Evolutionary conservation across 2,888 invertebrate species (phyloP), one percentile per base, ranked within the genome.

Genomic region (Eurytoma californica): DNA sequence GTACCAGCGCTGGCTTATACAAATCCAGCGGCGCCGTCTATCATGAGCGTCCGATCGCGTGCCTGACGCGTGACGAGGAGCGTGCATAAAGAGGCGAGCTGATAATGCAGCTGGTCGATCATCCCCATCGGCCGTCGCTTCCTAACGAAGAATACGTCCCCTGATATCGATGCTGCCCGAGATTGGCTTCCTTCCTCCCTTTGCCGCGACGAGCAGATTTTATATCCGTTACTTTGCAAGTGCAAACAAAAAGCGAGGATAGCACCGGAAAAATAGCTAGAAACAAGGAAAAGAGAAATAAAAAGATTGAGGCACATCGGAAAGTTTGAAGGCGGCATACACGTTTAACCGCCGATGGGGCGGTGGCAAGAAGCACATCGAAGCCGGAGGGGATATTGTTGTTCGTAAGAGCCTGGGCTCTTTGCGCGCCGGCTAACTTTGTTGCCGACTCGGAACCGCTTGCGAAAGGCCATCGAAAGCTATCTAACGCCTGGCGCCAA

Each of bases 351-450:
- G 65, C 58, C 39, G 24, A 3, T 39, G 39, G 39, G 39, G 28
- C 55, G 28, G 12, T n/a, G 30, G n/a, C 53, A 13, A n/a, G 39
- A 7, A 39, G 39, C 39, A 39, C 39, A 39, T 39, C 39, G 39
- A 7, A 4, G 39, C 39, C 39, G 3, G 63, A 60, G 7, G 86
- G 75, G 39, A 86, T 49, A 28, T 86, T 84, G 67, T 73, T 75
- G 70, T 78, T 78, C 47, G 85, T 85, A 68, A 84, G 72, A 39
- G 65, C 68, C 74, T 82, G 61, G 83, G 1, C 82, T 86, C 13
- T 70, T 63, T 18, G 81, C 82, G 63, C 20, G 47, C 86, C 84
- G 47, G 39, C 39, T 39, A 39, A 39, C 39, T 39, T 39, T 84
- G 70, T 86, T 87, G 66, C 60, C 57, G 39, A 39, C 5, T 39